These are phyloP conservation scores for Perodicticus potto DNA, from an alignment of 2,797 vertebrate genomes.

Conservation along the genomic window DNA sequence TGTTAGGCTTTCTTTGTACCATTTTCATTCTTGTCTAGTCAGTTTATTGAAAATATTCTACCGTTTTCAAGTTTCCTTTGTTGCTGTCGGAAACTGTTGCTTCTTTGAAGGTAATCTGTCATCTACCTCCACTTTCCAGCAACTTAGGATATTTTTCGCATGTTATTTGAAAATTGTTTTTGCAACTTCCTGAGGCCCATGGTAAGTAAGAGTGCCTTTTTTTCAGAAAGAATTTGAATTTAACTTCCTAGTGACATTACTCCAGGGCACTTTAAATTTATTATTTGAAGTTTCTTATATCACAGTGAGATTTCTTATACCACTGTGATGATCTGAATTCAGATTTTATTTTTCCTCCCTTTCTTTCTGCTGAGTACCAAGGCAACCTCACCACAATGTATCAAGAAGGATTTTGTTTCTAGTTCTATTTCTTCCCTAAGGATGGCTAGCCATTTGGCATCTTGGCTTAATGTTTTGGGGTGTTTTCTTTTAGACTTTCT, in stretches of 20 bases:
- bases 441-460: not conserved
- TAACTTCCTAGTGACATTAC: not conserved
- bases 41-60: not conserved
- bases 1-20: not conserved
- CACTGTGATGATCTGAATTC: not conserved
- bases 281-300: not conserved
- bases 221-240: not conserved
- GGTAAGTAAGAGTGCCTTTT: not conserved
- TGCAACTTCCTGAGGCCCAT: not conserved
- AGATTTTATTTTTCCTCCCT: not conserved
- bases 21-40: not conserved
- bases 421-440: not conserved
- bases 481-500: not conserved
- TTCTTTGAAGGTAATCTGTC: not conserved
- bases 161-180: slow-evolving; percentile 6
- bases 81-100: not conserved
- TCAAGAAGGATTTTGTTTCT: not conserved
- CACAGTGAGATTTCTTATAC: not conserved
- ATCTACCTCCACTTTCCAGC: not conserved
- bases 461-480: not conserved
- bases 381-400: not conserved
- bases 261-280: not conserved
- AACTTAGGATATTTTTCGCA: not conserved
- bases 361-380: not conserved
- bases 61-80: not conserved